These are phyloP conservation scores for Rousettus leschenaultii DNA, from an alignment of 2,113 vertebrate genomes.

Conservation along the genomic window DNA sequence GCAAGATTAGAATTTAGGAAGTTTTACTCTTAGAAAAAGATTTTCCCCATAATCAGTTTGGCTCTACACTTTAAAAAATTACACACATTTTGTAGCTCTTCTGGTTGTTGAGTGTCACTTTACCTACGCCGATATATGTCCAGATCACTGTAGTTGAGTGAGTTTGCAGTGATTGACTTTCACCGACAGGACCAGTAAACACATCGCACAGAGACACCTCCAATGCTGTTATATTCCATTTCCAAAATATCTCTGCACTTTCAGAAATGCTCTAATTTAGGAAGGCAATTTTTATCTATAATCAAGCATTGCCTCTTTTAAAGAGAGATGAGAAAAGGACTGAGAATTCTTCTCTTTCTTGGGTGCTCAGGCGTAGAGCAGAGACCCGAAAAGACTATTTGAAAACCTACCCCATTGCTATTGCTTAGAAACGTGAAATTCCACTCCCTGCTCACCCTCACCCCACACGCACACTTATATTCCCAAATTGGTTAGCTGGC, in stretches of 20 bases:
- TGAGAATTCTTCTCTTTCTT: not conserved
- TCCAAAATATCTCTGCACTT: not conserved
- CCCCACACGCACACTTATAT: not conserved
- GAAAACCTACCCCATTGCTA: not conserved
- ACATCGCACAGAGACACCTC: rapidly evolving
- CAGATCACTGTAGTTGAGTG: not conserved
- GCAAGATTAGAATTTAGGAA: not conserved
- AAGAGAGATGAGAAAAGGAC: not conserved
- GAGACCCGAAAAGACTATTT: not conserved
- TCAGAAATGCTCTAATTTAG: not conserved
- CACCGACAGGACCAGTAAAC: not conserved
- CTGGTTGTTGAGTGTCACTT: not conserved
- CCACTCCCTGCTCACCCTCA: not conserved
- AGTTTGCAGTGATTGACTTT: not conserved
- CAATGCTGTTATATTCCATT: no score
- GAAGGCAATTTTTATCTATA: not conserved
- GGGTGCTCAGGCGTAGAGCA: no score
- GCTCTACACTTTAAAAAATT: not conserved
- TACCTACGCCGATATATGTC: not conserved
- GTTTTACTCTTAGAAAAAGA: not conserved
- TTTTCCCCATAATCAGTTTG: not conserved
- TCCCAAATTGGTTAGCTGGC: not conserved
- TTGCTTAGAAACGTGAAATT: not conserved
- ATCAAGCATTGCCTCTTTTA: not conserved
- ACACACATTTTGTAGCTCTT: not conserved